These are phyloP conservation scores for Premnoplex brunnescens DNA, from an alignment of 2,797 vertebrate genomes.

Conservation along the genomic window DNA sequence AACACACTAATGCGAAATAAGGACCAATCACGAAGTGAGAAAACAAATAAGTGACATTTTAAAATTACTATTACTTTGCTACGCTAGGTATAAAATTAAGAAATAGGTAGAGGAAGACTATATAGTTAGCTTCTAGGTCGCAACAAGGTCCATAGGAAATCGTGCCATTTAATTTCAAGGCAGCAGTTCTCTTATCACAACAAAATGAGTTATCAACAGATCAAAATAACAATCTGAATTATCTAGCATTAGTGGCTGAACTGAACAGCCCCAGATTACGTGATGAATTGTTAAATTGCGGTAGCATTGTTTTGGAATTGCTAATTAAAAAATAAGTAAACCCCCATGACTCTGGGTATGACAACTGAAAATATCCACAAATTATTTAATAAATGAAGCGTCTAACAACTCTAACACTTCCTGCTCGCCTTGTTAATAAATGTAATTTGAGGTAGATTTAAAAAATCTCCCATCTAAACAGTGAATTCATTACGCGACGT, in stretches of 20 bases:
- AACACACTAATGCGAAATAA: conserved; percentile 27
- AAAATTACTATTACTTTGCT: not conserved
- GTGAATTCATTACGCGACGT: conserved; percentile 81
- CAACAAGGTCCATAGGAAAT: conserved; percentile 48
- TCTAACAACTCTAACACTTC: conserved; percentile 87
- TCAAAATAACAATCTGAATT: conserved; percentile 76
- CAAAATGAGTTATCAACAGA: conserved; percentile 76
- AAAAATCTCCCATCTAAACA: conserved; percentile 80
- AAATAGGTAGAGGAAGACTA: conserved; percentile 12
- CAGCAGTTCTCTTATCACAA: conserved; percentile 58
- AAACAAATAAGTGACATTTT: conserved; percentile 11
- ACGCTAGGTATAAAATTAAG: not conserved
- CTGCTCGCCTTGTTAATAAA: conserved; percentile 84
- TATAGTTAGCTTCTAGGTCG: not conserved
- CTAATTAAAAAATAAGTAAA: conserved; percentile 83
- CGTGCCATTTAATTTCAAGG: conserved; percentile 48
- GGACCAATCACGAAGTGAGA: conserved; percentile 32
- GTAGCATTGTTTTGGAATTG: conserved; percentile 81
- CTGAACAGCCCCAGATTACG: conserved; percentile 71
- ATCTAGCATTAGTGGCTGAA: conserved; percentile 72
- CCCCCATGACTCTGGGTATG: conserved; percentile 81
- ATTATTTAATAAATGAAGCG: conserved; percentile 85
- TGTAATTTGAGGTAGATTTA: conserved; percentile 85
- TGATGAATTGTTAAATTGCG: conserved; percentile 78
- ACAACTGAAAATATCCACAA: conserved; percentile 86